These are phyloP conservation scores for Lutraria rhynchaena DNA, from an alignment of 1,140 invertebrate genomes.

Conservation along the genomic window DNA sequence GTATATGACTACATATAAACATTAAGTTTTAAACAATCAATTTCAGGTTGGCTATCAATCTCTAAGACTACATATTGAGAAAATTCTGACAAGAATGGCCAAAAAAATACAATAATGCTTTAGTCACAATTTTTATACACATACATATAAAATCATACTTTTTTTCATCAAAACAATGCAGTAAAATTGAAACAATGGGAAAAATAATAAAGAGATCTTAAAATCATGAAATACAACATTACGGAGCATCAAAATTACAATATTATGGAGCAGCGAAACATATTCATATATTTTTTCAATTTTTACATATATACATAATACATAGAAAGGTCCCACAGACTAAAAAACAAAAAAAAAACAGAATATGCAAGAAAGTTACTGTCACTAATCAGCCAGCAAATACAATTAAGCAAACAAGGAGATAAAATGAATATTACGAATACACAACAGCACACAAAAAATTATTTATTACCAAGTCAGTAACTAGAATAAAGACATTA, in stretches of 20 bases:
- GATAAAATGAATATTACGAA: not conserved
- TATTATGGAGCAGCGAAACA: slow-evolving; percentile 54
- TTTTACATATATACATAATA: slow-evolving; percentile 42
- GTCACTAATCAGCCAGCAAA: slow-evolving; percentile 15
- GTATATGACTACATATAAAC: no score
- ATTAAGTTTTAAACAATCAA: no score
- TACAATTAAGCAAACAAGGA: not conserved
- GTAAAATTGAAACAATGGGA: slow-evolving; percentile 8
- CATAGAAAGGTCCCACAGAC: slow-evolving; percentile 24
- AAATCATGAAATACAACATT: not conserved
- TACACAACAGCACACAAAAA: slow-evolving; percentile 27
- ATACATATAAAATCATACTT: no score
- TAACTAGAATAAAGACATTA: not conserved
- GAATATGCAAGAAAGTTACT: slow-evolving; percentile 19
- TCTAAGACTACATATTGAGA: not conserved
- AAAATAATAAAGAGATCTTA: slow-evolving; percentile 28
- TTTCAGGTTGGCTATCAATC: not conserved
- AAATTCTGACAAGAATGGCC: slow-evolving; percentile 14
- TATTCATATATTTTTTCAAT: slow-evolving; percentile 54
- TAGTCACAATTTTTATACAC: slow-evolving; percentile 10
- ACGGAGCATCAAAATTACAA: slow-evolving; percentile 16
- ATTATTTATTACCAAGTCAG: not conserved
- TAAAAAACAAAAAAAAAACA: slow-evolving; percentile 8
- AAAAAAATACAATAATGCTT: slow-evolving; percentile 28
- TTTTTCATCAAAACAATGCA: slow-evolving; percentile 10